Base-by-base conservation (phyloP, 2,888 invertebrate species). In the Cosmorhoe ocellata region DNA sequence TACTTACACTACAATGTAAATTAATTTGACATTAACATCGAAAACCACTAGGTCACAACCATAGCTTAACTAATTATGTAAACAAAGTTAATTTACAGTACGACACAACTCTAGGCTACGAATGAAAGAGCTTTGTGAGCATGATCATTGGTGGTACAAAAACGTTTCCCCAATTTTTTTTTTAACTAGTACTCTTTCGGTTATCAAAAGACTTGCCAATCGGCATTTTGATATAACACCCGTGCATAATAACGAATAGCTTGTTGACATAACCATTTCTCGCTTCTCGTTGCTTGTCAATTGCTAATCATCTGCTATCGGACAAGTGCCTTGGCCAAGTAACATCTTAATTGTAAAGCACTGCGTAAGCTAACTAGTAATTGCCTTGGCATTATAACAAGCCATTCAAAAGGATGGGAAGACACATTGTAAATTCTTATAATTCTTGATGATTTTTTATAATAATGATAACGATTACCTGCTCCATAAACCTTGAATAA, bases 61-160 rank as follows among this genome's bases (percentile, higher is more conserved):
- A 24, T 31, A 54, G 50, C 56, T 45, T 60, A n/a, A 59, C 48
- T 52, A 65, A 69, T 66, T 64, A 64, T 62, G 50, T 48, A 64
- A 67, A 62, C 65, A 66, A 61, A 44, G 63, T 59, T 44, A 51
- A 38, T 39, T 7, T 30, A 49, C 40, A 45, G 41, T 46, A 13
- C 40, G 30, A 32, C 41, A 46, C 32, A 41, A 28, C 8, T 38
- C 3, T 2, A 4, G 34, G 36, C 6, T 30, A 2, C 24, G 7
- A 10, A 10, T 18, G 4, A 4, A 18, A n/a, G n/a, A n/a, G n/a
- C 18, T 18, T 18, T 18, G 2, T 18, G 18, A 18, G 18, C 18
- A n/a, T n/a, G n/a, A n/a, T n/a, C n/a, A n/a, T n/a, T n/a, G n/a
- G n/a, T n/a, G n/a, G n/a, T n/a, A n/a, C n/a, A n/a, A n/a, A n/a